Evolutionary conservation across 2,113 vertebrate genomes (phyloP).

Genomic region (Leucoraja erinaceus): DNA sequence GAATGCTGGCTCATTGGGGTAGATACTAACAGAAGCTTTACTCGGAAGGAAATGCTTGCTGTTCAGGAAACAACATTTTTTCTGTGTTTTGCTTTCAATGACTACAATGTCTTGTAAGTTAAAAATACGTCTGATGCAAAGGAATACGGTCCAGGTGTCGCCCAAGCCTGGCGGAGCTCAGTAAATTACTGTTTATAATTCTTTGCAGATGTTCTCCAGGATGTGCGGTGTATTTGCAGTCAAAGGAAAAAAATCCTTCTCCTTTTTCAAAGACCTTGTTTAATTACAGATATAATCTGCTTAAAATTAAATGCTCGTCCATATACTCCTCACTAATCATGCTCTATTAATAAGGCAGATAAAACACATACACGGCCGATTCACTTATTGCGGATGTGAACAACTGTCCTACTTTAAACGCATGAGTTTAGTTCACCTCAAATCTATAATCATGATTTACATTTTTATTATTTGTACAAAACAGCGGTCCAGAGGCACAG

Average conservation of each 20-base stretch:
- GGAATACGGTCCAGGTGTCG: slow-evolving; percentile 26
- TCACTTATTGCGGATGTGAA: slow-evolving; percentile 5
- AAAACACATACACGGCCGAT: not conserved
- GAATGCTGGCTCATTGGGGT: not conserved
- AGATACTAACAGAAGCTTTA: not conserved
- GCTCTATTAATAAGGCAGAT: not conserved
- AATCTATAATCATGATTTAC: not conserved
- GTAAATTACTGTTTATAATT: slow-evolving; percentile 31
- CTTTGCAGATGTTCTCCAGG: slow-evolving; percentile 31
- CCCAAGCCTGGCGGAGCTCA: not conserved
- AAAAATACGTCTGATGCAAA: not conserved
- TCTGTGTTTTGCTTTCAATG: not conserved
- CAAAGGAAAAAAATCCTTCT: not conserved
- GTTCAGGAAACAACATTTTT: not conserved
- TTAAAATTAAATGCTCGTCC: slow-evolving; percentile 23
- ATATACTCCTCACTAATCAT: slow-evolving; percentile 20
- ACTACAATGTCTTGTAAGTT: not conserved
- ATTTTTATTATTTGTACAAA: not conserved
- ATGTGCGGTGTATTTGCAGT: not conserved
- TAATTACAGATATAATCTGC: slow-evolving; percentile 15
- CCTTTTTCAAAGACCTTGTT: slow-evolving; percentile 26
- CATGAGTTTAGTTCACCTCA: not conserved
- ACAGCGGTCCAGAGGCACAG: not conserved
- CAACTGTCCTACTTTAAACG: not conserved
- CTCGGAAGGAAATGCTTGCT: not conserved